Evolutionary conservation across 1,140 invertebrate species (phyloP).

Genomic region (Drosophila simulans): DNA sequence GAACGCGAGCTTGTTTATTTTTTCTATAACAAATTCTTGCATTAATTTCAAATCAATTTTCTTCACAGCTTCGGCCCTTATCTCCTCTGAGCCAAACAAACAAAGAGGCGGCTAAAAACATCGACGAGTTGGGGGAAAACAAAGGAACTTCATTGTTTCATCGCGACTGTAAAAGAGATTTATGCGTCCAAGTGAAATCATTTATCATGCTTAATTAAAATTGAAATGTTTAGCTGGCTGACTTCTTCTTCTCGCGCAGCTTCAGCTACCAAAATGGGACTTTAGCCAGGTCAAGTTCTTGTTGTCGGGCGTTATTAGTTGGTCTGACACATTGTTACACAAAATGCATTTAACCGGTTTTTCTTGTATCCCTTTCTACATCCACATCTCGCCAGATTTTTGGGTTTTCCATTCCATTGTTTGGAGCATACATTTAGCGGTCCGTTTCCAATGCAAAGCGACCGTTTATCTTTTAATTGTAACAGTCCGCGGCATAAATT

Average conservation of each 20-base stretch:
- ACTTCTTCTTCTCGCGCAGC: constrained; percentile 50
- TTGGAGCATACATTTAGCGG: constrained; percentile 61
- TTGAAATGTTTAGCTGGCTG: constrained; percentile 80
- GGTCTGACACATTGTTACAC: constrained; percentile 74
- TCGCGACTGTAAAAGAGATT: constrained; percentile 83
- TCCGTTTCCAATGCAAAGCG: constrained; percentile 77
- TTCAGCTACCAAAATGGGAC: constrained; percentile 54
- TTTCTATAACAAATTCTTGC: constrained; percentile 84
- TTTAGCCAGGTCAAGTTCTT: constrained; percentile 52
- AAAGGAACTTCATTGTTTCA: constrained; percentile 82
- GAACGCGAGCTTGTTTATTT: constrained; percentile 79
- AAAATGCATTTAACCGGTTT: constrained; percentile 81
- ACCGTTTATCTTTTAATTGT: constrained; percentile 82
- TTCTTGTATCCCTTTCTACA: background rate
- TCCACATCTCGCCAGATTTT: constrained; percentile 5
- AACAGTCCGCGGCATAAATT: constrained; percentile 74
- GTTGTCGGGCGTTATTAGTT: constrained; percentile 63
- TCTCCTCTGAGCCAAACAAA: constrained; percentile 39
- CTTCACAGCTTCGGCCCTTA: constrained; percentile 75
- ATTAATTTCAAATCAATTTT: constrained; percentile 85
- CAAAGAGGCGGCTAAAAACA: constrained; percentile 35
- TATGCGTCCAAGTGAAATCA: constrained; percentile 83
- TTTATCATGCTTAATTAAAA: constrained; percentile 85
- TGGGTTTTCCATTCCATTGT: constrained; percentile 26
- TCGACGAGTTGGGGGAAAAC: constrained; percentile 59